Evolutionary conservation across 1,140 invertebrate genomes (phyloP).

Genomic region (Samia ricini): DNA sequence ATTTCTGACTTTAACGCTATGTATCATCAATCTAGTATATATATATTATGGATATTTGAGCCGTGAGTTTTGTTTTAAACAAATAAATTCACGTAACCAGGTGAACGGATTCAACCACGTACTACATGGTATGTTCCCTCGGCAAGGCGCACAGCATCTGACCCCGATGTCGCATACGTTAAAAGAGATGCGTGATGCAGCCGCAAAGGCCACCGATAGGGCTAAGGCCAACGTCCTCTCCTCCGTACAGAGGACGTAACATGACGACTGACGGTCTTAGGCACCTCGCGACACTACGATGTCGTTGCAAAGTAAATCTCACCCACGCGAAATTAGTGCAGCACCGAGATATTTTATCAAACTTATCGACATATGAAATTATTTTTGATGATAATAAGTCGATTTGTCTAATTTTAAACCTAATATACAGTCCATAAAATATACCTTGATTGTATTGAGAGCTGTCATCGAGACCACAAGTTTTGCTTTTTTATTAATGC

Average conservation of each 20-base stretch:
- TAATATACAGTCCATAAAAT: no score
- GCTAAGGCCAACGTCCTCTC: slow-evolving; percentile 81
- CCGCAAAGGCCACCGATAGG: slow-evolving; percentile 86
- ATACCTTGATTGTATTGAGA: no score
- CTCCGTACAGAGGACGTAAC: slow-evolving; percentile 66
- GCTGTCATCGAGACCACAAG: no score
- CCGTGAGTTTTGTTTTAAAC: no score
- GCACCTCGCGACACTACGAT: neutral
- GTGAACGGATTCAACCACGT: slow-evolving; percentile 90
- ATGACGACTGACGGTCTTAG: slow-evolving; percentile 9
- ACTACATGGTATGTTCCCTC: slow-evolving; percentile 84
- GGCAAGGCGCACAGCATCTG: slow-evolving; percentile 38
- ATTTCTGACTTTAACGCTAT: no score
- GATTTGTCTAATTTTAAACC: no score
- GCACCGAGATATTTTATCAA: neutral
- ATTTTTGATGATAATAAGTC: neutral
- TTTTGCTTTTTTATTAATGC: no score
- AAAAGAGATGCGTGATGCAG: slow-evolving; percentile 84
- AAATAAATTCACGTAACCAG: slow-evolving; percentile 35
- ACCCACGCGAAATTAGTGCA: neutral
- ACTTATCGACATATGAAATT: neutral
- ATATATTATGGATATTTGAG: no score
- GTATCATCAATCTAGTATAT: no score
- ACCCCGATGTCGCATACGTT: slow-evolving; percentile 76
- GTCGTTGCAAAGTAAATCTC: neutral